Percentiles rank a stretch among this genome's conserved stretches.
phyloP scores from a whole-genome alignment of 2,797 vertebrate genomes.

The Capromys pilorides region DNA sequence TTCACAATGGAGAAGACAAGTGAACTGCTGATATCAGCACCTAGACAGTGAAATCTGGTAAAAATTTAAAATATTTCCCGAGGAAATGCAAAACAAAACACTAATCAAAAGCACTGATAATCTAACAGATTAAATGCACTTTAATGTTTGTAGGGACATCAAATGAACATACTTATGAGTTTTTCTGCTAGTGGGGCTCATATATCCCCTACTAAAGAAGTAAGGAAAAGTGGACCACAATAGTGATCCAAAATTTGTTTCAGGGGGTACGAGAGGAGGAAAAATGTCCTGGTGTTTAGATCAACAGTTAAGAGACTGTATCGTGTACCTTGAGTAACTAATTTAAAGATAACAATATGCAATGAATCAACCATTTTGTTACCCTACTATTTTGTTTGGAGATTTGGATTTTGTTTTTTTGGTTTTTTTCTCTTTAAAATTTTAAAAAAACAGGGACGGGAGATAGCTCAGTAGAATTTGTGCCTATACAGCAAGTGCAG shows the following conservation, averaged over 20 bases:
- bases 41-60: neutral
- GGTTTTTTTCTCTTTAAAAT: too few relatives aligned
- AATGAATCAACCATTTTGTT: too few relatives aligned
- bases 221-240: neutral
- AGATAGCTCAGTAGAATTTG: too few relatives aligned
- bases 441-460: too few relatives aligned
- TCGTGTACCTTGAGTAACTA: too few relatives aligned
- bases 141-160: neutral
- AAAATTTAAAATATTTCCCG: neutral
- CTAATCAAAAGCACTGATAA: neutral
- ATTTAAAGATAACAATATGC: too few relatives aligned
- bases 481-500: too few relatives aligned
- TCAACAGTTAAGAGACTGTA: neutral
- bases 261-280: neutral
- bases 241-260: neutral
- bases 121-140: neutral
- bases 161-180: neutral
- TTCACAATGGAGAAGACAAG: constrained; percentile 1
- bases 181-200: neutral
- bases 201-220: neutral
- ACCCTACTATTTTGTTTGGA: too few relatives aligned
- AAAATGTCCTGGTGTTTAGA: neutral
- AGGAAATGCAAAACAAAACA: constrained; percentile 13
- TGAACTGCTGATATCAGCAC: constrained; percentile 14
- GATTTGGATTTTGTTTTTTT: too few relatives aligned